Conservation (phyloP, 2,113 vertebrate species). For the Silurus asotus region DNA sequence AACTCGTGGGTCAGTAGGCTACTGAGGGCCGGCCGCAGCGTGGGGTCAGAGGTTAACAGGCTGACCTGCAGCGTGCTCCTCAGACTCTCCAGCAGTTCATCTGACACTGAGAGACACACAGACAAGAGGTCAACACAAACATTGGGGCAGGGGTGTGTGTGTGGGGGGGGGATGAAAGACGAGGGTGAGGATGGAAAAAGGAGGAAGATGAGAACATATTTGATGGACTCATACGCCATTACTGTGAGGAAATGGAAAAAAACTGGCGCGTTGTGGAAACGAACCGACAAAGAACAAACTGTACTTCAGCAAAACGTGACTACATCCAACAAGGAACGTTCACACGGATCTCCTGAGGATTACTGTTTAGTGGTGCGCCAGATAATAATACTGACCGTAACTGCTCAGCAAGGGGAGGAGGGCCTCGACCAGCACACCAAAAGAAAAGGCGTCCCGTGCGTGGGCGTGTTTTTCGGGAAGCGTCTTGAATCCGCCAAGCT, state of each 20-base stretch:
- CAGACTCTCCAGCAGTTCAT: constrained; percentile 74
- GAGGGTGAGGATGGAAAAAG: neutral
- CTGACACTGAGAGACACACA: constrained; percentile 61
- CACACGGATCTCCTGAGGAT: neutral
- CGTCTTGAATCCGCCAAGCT: constrained; percentile 83
- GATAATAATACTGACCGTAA: constrained; percentile 77
- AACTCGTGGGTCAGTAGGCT: constrained; percentile 85
- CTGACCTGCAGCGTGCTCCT: constrained; percentile 79
- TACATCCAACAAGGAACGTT: neutral
- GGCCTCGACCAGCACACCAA: constrained; percentile 83
- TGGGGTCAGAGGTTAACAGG: constrained; percentile 80
- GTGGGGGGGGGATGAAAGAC: neutral
- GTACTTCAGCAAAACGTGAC: neutral
- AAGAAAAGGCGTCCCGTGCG: constrained; percentile 87
- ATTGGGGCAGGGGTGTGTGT: constrained; percentile 45
- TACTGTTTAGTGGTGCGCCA: neutral
- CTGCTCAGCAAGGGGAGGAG: constrained; percentile 77
- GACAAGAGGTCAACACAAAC: constrained; percentile 2
- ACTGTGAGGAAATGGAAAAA: neutral
- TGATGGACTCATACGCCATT: neutral
- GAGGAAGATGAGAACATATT: constrained; percentile 2
- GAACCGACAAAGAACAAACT: neutral
- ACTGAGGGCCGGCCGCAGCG: constrained; percentile 77
- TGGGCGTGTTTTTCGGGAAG: constrained; percentile 82
- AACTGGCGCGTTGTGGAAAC: neutral